These are phyloP conservation scores for Orthonyx spaldingii DNA, from an alignment of 2,113 vertebrate species.

Conservation along the genomic window DNA sequence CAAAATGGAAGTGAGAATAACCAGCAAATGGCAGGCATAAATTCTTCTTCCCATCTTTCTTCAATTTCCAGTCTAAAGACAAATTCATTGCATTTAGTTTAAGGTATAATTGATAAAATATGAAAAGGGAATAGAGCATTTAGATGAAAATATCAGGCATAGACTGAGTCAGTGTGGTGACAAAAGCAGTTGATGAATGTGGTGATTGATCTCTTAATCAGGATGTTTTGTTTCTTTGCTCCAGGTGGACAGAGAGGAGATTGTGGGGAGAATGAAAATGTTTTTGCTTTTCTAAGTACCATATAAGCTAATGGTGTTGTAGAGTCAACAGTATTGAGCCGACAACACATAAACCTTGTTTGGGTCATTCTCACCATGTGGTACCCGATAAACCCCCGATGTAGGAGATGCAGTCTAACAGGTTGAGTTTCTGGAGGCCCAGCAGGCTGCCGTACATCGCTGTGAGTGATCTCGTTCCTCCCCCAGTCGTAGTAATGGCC, in stretches of 20 bases:
- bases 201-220: not conserved
- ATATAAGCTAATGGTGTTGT: not conserved
- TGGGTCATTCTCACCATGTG: conserved; percentile 79
- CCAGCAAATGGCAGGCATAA: conserved; percentile 33
- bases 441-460: conserved; percentile 78
- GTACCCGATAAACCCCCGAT: conserved; percentile 85
- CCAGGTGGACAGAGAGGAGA: not conserved
- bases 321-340: not conserved
- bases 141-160: not conserved
- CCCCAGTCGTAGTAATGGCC: conserved; percentile 83
- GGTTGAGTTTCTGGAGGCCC: conserved; percentile 79
- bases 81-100: conserved; percentile 21
- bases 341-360: not conserved
- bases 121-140: not conserved
- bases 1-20: conserved; percentile 47
- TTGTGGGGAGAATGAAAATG: not conserved
- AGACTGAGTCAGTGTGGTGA: not conserved
- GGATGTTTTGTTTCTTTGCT: not conserved
- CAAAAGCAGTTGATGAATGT: not conserved
- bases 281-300: not conserved
- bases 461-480: conserved; percentile 81
- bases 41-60: conserved; percentile 41
- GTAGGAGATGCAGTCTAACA: conserved; percentile 80
- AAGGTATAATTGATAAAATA: conserved; percentile 16
- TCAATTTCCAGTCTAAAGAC: conserved; percentile 34